A percentile compares a stretch with the other conserved stretches of the same genome.
Evolutionary conservation across 2,113 vertebrate species (phyloP).

Genomic region (Lepus americanus): DNA sequence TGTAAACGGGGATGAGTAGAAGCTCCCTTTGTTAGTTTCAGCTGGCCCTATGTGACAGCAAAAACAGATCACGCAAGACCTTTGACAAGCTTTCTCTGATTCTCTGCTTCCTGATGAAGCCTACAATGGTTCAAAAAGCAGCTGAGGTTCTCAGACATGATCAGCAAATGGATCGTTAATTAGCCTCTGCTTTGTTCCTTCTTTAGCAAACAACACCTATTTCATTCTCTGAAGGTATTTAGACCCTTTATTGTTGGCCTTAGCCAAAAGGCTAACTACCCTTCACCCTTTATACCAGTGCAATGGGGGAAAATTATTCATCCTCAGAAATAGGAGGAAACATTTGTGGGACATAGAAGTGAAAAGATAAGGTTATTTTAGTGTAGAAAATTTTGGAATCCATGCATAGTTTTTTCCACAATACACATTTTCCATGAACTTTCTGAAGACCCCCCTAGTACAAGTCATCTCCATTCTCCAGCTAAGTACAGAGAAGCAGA

Average conservation of each 20-base stretch:
- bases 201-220: neutral
- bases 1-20: neutral
- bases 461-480: neutral
- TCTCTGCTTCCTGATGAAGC: neutral
- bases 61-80: neutral
- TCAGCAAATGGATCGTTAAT: neutral
- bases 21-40: slow-evolving; percentile 15
- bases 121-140: neutral
- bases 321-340: neutral
- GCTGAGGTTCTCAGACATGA: neutral
- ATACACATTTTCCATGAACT: too few relatives aligned
- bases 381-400: too few relatives aligned
- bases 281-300: neutral
- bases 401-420: too few relatives aligned
- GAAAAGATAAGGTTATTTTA: too few relatives aligned
- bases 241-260: too few relatives aligned
- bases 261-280: too few relatives aligned
- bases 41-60: neutral
- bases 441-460: too few relatives aligned
- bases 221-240: neutral
- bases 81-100: neutral
- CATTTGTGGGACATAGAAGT: too few relatives aligned
- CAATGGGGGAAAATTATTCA: neutral
- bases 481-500: neutral
- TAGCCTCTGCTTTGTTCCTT: neutral